A percentile compares a stretch with the other conserved stretches of the same genome.
phyloP scores from a whole-genome alignment of 2,113 vertebrate genomes.

The Arothron firmamentum region DNA sequence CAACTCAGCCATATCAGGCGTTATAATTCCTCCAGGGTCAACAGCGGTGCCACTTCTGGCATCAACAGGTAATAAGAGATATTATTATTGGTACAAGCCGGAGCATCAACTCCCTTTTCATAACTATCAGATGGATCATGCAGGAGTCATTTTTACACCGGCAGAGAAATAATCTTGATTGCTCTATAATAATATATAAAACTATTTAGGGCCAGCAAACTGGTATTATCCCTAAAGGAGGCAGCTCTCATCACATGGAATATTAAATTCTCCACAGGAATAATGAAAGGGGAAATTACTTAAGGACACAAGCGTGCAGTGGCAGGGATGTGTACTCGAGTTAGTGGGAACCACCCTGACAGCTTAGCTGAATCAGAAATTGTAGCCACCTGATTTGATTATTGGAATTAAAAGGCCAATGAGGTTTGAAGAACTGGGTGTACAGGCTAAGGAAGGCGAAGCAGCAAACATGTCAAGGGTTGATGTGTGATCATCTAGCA shows the following conservation, averaged over 20 bases:
- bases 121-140: slow-evolving; percentile 13
- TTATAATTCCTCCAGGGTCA: slow-evolving; percentile 63
- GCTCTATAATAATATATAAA: slow-evolving; percentile 62
- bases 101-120: slow-evolving; percentile 19
- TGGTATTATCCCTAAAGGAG: slow-evolving; percentile 57
- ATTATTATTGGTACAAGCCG: slow-evolving; percentile 16
- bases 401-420: slow-evolving; percentile 34
- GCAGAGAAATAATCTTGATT: slow-evolving; percentile 49
- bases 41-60: slow-evolving; percentile 27
- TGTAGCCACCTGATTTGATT: slow-evolving; percentile 41
- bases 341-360: slow-evolving; percentile 18
- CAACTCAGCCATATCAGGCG: slow-evolving; percentile 53
- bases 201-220: slow-evolving; percentile 49
- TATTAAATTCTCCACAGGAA: slow-evolving; percentile 66
- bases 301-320: slow-evolving; percentile 48
- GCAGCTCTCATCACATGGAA: slow-evolving; percentile 60
- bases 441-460: slow-evolving; percentile 11
- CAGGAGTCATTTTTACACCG: slow-evolving; percentile 41
- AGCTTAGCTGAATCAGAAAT: slow-evolving; percentile 11
- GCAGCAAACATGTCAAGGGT: slow-evolving; percentile 15
- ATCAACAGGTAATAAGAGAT: slow-evolving; percentile 43
- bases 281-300: slow-evolving; percentile 65
- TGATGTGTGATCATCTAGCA: slow-evolving; percentile 17
- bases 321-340: slow-evolving; percentile 42
- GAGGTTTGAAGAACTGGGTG: slow-evolving; percentile 19